Evolutionary conservation across 2,888 invertebrate genomes (phyloP).

Genomic region (Syrista parreyssii): DNA sequence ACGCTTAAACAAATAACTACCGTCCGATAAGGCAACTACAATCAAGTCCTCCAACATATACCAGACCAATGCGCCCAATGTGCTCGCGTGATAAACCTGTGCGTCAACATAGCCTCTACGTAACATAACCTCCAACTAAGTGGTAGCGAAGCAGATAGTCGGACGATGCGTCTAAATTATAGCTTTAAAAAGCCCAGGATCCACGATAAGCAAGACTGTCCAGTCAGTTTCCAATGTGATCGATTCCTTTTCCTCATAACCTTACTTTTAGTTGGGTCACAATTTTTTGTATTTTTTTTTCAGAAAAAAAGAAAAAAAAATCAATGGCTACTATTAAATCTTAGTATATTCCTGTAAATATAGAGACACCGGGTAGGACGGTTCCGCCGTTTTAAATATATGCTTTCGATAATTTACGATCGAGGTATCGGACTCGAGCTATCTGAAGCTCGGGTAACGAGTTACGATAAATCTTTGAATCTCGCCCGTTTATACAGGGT

Average conservation of each 20-base stretch:
- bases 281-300: not conserved
- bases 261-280: not conserved
- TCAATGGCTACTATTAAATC: no score
- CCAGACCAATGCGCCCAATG: not conserved
- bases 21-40: not conserved
- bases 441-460: slow-evolving; percentile 36
- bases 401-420: slow-evolving; percentile 29
- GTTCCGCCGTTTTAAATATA: slow-evolving; percentile 18
- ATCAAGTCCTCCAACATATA: not conserved
- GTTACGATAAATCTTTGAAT: slow-evolving; percentile 44
- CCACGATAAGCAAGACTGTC: slow-evolving; percentile 20
- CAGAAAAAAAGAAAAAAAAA: not conserved
- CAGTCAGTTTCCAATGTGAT: slow-evolving; percentile 12
- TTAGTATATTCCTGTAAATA: not conserved
- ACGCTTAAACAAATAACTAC: not conserved
- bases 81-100: slow-evolving; percentile 1
- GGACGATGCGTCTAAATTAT: slow-evolving; percentile 38
- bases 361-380: slow-evolving; percentile 17
- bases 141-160: slow-evolving; percentile 25
- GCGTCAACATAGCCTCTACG: not conserved
- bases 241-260: not conserved
- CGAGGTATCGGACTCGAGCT: slow-evolving; percentile 31
- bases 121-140: not conserved
- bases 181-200: slow-evolving; percentile 35
- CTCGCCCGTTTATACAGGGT: slow-evolving; percentile 15